Conservation (phyloP, 2,888 invertebrate genomes). For the Netelia inedita region DNA sequence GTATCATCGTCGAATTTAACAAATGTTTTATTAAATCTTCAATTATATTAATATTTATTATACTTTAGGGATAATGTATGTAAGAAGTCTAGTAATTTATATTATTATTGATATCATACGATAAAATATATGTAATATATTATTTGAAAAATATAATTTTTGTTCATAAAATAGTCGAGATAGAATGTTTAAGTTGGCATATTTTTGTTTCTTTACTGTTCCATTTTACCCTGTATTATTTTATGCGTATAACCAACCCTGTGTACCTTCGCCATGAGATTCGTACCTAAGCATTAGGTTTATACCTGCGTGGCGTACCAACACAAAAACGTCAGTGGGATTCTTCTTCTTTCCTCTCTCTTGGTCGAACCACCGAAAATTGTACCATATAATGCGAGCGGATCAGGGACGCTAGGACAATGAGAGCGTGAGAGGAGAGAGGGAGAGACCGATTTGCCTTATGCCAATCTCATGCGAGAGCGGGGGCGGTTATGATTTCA, state of each 20-base stretch:
- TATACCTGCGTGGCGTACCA: slow-evolving; percentile 57
- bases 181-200: not conserved
- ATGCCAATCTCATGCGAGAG: slow-evolving; percentile 81
- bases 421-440: slow-evolving; percentile 68
- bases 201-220: not conserved
- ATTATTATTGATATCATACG: too few relatives aligned
- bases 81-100: too few relatives aligned
- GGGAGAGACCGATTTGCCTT: slow-evolving; percentile 82
- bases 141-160: too few relatives aligned
- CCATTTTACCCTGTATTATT: not conserved
- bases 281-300: slow-evolving; percentile 44
- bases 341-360: slow-evolving; percentile 56
- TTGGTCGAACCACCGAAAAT: slow-evolving; percentile 80
- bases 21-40: too few relatives aligned
- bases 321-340: slow-evolving; percentile 53
- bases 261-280: slow-evolving; percentile 14
- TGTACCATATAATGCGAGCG: slow-evolving; percentile 83
- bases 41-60: too few relatives aligned
- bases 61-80: too few relatives aligned
- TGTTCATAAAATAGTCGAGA: not conserved
- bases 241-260: slow-evolving; percentile 33
- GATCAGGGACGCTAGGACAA: slow-evolving; percentile 78
- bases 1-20: too few relatives aligned
- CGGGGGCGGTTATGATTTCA: slow-evolving; percentile 82
- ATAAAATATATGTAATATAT: too few relatives aligned